Conservation (phyloP, 2,888 invertebrate species). For the Pterostichus madidus region DNA sequence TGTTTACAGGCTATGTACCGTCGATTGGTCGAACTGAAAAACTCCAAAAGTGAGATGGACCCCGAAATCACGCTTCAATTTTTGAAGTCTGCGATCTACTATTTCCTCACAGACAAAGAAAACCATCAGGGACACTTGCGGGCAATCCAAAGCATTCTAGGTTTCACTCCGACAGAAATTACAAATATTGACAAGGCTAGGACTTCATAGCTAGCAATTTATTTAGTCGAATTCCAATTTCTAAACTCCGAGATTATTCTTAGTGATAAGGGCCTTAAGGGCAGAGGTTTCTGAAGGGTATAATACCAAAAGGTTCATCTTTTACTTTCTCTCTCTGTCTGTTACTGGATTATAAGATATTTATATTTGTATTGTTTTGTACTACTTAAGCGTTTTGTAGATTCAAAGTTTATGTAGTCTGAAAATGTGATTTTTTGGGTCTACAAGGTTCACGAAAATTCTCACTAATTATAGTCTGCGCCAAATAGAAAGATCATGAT, state of each 20-base stretch:
- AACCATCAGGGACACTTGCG: constrained; percentile 92
- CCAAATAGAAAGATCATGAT: background rate
- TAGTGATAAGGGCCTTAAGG: constrained; percentile 56
- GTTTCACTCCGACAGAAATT: constrained; percentile 90
- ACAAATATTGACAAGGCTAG: constrained; percentile 88
- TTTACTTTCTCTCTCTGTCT: constrained; percentile 44
- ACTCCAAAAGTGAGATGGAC: constrained; percentile 86
- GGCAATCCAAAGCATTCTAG: constrained; percentile 95
- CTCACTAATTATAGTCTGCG: background rate
- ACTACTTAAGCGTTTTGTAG: constrained; percentile 56
- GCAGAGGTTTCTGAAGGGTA: constrained; percentile 53
- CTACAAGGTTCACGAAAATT: constrained; percentile 48
- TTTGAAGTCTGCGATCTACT: constrained; percentile 95
- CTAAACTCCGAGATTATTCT: constrained; percentile 49
- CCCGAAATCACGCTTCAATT: constrained; percentile 96
- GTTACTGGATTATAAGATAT: constrained; percentile 55
- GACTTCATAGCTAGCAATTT: constrained; percentile 74
- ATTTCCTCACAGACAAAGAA: constrained; percentile 93
- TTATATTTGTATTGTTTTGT: constrained; percentile 56
- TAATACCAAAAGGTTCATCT: constrained; percentile 22
- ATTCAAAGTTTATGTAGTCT: constrained; percentile 58
- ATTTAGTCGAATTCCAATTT: constrained; percentile 54
- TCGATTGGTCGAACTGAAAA: constrained; percentile 88
- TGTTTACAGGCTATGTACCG: constrained; percentile 89
- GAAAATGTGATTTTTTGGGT: constrained; percentile 35